These are phyloP conservation scores for Hypselothyrea guttata DNA, from an alignment of 2,888 invertebrate genomes.

Conservation along the genomic window DNA sequence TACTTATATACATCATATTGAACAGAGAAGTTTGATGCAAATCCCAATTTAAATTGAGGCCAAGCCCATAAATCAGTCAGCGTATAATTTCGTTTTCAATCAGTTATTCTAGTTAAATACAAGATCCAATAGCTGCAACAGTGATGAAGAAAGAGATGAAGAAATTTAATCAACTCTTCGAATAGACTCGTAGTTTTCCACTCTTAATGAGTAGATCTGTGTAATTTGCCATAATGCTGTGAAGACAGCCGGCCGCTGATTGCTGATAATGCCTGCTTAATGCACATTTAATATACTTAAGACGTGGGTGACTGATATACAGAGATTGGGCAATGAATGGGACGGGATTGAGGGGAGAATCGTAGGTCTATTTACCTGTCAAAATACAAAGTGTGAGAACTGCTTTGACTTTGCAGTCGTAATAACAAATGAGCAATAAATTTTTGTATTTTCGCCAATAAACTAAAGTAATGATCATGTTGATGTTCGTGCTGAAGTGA, in stretches of 20 bases:
- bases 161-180: slow-evolving; percentile 30
- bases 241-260: slow-evolving; percentile 56
- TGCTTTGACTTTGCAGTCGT: slow-evolving; percentile 54
- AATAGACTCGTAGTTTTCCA: slow-evolving; percentile 23
- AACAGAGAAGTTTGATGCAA: too few relatives aligned
- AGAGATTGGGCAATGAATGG: neutral
- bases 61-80: slow-evolving; percentile 43
- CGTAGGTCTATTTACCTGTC: slow-evolving; percentile 57
- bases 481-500: slow-evolving; percentile 43
- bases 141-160: slow-evolving; percentile 1
- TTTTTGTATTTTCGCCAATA: slow-evolving; percentile 76
- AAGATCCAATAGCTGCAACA: slow-evolving; percentile 18
- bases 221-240: slow-evolving; percentile 58
- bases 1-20: too few relatives aligned
- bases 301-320: too few relatives aligned
- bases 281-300: slow-evolving; percentile 57
- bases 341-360: slow-evolving; percentile 9
- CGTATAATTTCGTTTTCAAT: slow-evolving; percentile 14
- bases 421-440: slow-evolving; percentile 72
- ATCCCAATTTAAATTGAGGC: slow-evolving; percentile 31
- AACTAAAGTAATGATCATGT: slow-evolving; percentile 71
- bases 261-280: slow-evolving; percentile 64
- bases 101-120: slow-evolving; percentile 37
- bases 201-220: slow-evolving; percentile 1
- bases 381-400: slow-evolving; percentile 68